Evolutionary conservation across 2,113 vertebrate species (phyloP).

Genomic region (Anolis sagrei): DNA sequence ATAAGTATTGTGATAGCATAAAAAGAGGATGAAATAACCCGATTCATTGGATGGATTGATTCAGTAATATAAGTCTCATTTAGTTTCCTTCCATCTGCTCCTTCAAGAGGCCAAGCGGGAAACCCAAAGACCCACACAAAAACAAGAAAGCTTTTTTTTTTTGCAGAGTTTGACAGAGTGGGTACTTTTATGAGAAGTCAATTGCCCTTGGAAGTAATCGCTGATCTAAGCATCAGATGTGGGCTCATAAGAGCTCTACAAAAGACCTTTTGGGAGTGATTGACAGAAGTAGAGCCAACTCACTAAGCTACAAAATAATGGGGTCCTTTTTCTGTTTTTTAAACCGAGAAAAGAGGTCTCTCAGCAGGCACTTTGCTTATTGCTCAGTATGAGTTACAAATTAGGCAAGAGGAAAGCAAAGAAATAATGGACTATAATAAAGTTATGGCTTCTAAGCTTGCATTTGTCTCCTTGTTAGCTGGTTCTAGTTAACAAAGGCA

Average conservation of each 20-base stretch:
- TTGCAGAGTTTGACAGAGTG: conserved; percentile 36
- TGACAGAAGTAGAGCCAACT: conserved; percentile 50
- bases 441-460: conserved; percentile 32
- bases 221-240: conserved; percentile 30
- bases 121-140: conserved; percentile 37
- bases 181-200: conserved; percentile 38
- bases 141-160: conserved; percentile 47
- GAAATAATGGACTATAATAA: conserved; percentile 53
- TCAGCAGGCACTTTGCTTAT: conserved; percentile 42
- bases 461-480: conserved; percentile 40
- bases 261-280: conserved; percentile 48
- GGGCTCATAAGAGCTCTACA: conserved; percentile 41
- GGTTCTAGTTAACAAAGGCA: conserved; percentile 36
- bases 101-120: conserved; percentile 32
- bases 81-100: conserved; percentile 34
- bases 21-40: conserved; percentile 40
- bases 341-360: conserved; percentile 47
- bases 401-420: conserved; percentile 46
- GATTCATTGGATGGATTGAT: conserved; percentile 35
- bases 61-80: conserved; percentile 53
- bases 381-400: conserved; percentile 54
- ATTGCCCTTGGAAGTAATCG: conserved; percentile 50
- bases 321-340: conserved; percentile 29
- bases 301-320: not conserved
- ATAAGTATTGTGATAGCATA: not conserved